Evolutionary conservation across 2,797 vertebrate genomes (phyloP), one percentile per base, ranked within the genome.

Genomic region (Urosaurus nigricauda): DNA sequence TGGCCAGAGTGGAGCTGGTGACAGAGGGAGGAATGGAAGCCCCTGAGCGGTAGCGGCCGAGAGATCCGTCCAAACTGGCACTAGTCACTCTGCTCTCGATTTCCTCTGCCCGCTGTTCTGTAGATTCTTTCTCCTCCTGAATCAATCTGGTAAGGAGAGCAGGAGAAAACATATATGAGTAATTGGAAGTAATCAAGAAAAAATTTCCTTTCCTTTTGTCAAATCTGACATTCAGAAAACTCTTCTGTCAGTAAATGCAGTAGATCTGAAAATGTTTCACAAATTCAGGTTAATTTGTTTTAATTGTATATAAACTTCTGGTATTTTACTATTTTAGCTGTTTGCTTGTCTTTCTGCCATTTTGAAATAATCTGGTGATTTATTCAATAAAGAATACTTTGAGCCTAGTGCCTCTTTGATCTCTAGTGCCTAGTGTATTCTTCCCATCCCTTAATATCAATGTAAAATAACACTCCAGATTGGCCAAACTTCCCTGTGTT

Each of bases 51-150:
- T 99, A 98, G 0, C 97, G 97, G 16, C 98, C 98, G 0, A 98
- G 97, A n/a, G 88, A 89, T 35, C 95, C 97, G 16, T 99, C 99
- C 83, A 97, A 77, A 81, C 94, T 95, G 0, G 98, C 98, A 0
- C 98, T 98, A 90, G 98, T 98, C n/a, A 99, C 99, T 1, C 98
- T 95, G 86, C 97, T 97, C 93, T 99, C 99, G 0, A 99, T 99
- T 96, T 99, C 98, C 96, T 99, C 99, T 0, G 99, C 98, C 24
- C 98, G 97, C 95, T 98, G 97, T 19, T 98, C 97, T 0, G 99
- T 98, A 95, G 94, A 99, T 96, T 99, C 99, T 96, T 99, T 99
- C 95, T 99, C 99, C 91, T 99, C 99, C 79, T 99, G 99, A 90
- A 99, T 99, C 96, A 99, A 97, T 74, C 99, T 99, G 58, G 21